Evolutionary conservation across 92 coral and sea anemone species (phyloP).

Genomic region (Porites rus): DNA sequence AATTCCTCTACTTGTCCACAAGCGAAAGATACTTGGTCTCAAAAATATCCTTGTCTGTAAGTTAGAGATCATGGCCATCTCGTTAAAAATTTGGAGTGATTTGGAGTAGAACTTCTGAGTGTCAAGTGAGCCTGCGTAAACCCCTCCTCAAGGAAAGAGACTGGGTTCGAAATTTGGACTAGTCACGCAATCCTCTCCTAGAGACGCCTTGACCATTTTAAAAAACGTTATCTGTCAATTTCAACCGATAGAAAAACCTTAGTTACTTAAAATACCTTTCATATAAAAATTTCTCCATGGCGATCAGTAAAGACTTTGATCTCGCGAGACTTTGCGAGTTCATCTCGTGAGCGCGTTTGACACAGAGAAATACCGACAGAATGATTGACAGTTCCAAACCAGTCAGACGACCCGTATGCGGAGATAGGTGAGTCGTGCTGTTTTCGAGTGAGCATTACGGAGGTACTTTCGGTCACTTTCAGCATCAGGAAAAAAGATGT

Average conservation of each 20-base stretch:
- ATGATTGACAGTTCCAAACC: conserved; percentile 30
- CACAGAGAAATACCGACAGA: not conserved
- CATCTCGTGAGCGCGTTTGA: not conserved
- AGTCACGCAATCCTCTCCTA: no score
- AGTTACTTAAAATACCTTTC: no score
- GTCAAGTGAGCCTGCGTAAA: not conserved
- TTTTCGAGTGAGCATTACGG: not conserved
- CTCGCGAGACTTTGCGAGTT: no score
- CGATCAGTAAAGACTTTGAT: not conserved
- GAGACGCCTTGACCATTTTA: no score
- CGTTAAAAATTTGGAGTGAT: not conserved
- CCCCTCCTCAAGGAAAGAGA: not conserved
- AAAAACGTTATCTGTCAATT: no score
- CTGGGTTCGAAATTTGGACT: no score
- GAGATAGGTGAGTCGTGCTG: conserved; percentile 1
- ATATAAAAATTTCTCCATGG: not conserved
- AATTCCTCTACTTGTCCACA: conserved; percentile 7
- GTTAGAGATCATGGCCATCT: not conserved
- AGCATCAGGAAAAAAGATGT: not conserved
- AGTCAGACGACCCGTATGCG: conserved; percentile 33
- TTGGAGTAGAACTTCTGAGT: not conserved
- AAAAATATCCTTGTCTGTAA: not conserved
- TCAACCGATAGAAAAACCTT: no score
- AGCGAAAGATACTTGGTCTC: not conserved
- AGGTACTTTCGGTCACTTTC: not conserved